Conservation (phyloP, 2,888 invertebrate species). For the Microctonus brassicae region DNA sequence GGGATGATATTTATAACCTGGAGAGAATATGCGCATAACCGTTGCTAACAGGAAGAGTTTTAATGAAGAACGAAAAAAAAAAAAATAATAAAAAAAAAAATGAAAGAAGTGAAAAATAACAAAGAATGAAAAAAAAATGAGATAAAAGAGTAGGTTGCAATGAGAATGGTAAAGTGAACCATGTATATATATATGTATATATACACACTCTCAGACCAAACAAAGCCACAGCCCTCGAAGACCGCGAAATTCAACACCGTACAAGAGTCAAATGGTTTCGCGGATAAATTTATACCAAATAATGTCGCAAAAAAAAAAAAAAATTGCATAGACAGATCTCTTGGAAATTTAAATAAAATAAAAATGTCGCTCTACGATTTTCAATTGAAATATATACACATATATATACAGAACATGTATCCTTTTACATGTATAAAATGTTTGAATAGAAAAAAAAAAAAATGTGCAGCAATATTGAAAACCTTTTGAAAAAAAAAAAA, state of each 20-base stretch:
- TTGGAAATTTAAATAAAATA: neutral
- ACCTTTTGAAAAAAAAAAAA: too few relatives aligned
- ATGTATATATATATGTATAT: too few relatives aligned
- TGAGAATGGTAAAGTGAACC: slow-evolving; percentile 56
- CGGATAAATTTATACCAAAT: slow-evolving; percentile 18
- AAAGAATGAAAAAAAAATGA: slow-evolving; percentile 24
- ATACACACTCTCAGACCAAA: slow-evolving; percentile 49
- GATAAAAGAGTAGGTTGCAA: slow-evolving; percentile 46
- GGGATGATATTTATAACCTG: slow-evolving; percentile 13
- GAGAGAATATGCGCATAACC: slow-evolving; percentile 13
- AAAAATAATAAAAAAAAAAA: too few relatives aligned
- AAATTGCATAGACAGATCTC: neutral
- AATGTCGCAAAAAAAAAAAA: neutral
- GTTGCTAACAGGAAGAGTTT: neutral
- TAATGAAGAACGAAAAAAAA: slow-evolving; percentile 1
- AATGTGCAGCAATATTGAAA: neutral
- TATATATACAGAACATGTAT: neutral
- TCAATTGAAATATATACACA: neutral
- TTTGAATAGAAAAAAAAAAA: neutral
- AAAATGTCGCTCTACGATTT: neutral
- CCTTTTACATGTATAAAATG: neutral
- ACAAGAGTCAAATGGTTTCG: slow-evolving; percentile 21
- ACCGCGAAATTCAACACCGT: slow-evolving; percentile 66
- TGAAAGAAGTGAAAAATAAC: neutral
- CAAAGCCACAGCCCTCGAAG: slow-evolving; percentile 66